phyloP scores from a whole-genome alignment of 2,113 vertebrate genomes.

The Leucoraja erinaceus region DNA sequence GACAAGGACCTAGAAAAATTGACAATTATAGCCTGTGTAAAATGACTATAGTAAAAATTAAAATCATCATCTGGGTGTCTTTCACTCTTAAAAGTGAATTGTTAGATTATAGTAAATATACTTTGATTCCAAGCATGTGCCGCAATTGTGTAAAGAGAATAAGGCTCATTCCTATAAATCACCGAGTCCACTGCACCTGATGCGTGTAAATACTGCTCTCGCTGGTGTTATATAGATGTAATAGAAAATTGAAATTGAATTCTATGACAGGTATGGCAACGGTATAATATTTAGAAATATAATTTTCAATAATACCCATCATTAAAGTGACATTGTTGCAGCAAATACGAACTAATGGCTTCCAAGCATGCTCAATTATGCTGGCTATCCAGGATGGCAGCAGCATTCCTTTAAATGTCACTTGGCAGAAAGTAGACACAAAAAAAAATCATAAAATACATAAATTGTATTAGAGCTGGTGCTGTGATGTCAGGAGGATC shows the following conservation, averaged over 20 bases:
- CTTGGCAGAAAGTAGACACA: neutral
- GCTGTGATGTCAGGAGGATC: too few relatives aligned
- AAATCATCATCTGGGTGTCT: neutral
- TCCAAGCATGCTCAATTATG: neutral
- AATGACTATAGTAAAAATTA: neutral
- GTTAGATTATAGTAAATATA: neutral
- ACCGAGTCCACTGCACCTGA: neutral
- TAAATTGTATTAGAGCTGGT: too few relatives aligned
- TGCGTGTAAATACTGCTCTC: too few relatives aligned
- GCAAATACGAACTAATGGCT: neutral
- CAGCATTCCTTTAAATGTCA: neutral
- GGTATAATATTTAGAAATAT: neutral
- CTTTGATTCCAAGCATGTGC: neutral
- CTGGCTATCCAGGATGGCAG: neutral
- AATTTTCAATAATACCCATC: neutral
- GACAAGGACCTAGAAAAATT: neutral
- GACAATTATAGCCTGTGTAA: neutral
- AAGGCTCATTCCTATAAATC: neutral
- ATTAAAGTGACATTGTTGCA: neutral
- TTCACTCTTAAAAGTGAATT: neutral
- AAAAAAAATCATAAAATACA: constrained; percentile 18
- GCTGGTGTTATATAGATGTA: neutral
- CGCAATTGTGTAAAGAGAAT: neutral
- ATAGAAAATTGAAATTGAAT: neutral
- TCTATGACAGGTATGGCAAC: too few relatives aligned